These are phyloP conservation scores for Drosophila paranaensis DNA, from an alignment of 2,888 invertebrate genomes.

Conservation along the genomic window DNA sequence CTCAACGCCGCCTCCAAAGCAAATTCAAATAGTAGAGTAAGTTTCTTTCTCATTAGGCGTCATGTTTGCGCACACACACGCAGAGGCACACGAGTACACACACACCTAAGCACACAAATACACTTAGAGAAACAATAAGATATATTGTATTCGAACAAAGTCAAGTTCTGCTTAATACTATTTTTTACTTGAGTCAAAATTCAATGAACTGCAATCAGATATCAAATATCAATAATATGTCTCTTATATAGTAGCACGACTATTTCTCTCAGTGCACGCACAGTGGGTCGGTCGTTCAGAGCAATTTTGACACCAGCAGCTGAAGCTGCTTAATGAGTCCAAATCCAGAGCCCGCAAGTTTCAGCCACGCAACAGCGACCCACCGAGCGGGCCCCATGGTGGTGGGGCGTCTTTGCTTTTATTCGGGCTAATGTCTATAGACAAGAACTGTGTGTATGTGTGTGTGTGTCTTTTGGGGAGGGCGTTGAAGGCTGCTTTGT, in stretches of 20 bases:
- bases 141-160: neutral
- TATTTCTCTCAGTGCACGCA: constrained; percentile 11
- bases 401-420: constrained; percentile 1
- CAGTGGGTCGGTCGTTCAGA: constrained; percentile 22
- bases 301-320: constrained; percentile 72
- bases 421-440: constrained; percentile 51
- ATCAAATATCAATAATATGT: no score
- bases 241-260: no score
- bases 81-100: no score
- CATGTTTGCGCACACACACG: constrained; percentile 60
- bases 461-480: constrained; percentile 6
- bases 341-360: constrained; percentile 71
- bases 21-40: constrained; percentile 73
- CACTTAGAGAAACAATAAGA: neutral
- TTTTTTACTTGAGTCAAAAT: no score
- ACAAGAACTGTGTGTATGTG: neutral
- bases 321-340: constrained; percentile 73
- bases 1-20: constrained; percentile 29
- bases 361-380: constrained; percentile 31
- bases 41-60: constrained; percentile 77
- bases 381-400: neutral
- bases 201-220: no score
- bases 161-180: neutral
- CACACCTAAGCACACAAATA: constrained; percentile 18
- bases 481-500: constrained; percentile 41